Base-by-base conservation (phyloP, 2,797 vertebrate genomes). In the Gymnoscopelus microlampas region DNA sequence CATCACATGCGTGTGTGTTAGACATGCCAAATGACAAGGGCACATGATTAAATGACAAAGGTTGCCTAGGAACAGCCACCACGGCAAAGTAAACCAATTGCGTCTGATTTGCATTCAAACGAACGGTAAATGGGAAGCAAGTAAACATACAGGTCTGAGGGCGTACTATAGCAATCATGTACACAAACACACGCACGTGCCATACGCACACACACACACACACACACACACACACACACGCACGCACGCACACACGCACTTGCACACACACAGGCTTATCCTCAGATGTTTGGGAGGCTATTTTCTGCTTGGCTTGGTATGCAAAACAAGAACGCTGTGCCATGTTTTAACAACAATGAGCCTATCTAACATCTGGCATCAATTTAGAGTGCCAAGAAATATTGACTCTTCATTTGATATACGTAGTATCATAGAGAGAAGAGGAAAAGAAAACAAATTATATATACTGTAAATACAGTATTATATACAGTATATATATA, bases 41-140 rank as follows among this genome's bases (percentile, higher is more conserved):
- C 68, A 83, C 39, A 44, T 44, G 39, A 44, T 44, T 8, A 9
- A 44, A 44, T 44, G 39, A 68, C 71, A 48, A 76, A 83, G 86
- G 93, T 94, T 94, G 93, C 93, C 89, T 94, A 90, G 92, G 89
- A 94, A 94, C 94, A 87, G 83, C 2, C 83, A 74, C 77, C 77
- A 87, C 87, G 79, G 65, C 60, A 85, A 88, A 81, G 85, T 85
- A 86, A 90, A 84, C 83, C 19, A 19, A 19, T 86, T 84, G 85
- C 70, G 71, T 83, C 82, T 78, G 69, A 88, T 91, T 93, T 90
- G 86, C 86, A 89, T 79, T 88, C 82, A 76, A 78, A 85, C 83
- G 85, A 44, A 88, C 83, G 75, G 89, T 81, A 78, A 75, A 85
- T 76, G 68, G 84, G 90, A 81, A 81, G 79, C 78, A 68, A 76